Evolutionary conservation across 2,797 vertebrate species (phyloP), one percentile per base, ranked within the genome.

Genomic region (Rhyacichthys aspro): DNA sequence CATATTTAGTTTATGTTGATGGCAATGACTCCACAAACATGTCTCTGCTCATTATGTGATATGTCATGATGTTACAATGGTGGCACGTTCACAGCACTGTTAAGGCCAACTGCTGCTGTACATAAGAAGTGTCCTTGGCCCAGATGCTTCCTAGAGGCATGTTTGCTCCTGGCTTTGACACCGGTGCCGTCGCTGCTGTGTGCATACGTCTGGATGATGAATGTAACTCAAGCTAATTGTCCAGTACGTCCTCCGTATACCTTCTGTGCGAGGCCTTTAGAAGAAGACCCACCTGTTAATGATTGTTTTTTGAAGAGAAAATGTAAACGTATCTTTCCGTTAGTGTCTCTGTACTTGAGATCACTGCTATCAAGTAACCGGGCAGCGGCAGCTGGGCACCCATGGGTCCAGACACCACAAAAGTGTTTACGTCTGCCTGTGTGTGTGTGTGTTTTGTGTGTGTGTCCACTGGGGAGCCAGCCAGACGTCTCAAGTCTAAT

Each of bases 361-460:
- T 84, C 78, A 73, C 52, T n/a, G 37, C 63, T 82, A 82, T 88
- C 79, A 67, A 18, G 65, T 88, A 59, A 70, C 81, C 7, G 36
- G 37, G 11, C 32, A 41, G 53, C 66, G 67, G 67, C 74, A 81
- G 72, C 75, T 72, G 72, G 67, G 67, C 66, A 77, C 71, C 75
- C 76, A 37, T 50, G 70, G 70, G 73, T 73, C 63, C 65, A 61
- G 52, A 76, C 74, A 64, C 70, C 64, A 78, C 42, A 62, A 43
- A 60, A 57, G 64, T 70, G 66, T 81, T 65, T 67, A 72, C 7
- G 39, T 70, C 53, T 70, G 63, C 45, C 37, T 81, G 68, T 60
- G 64, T 44, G 54, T 55, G 43, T 48, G 70, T 66, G 52, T 59
- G 46, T 34, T 32, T 32, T 57, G 56, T 53, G 55, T 74, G 73